Percentiles rank a stretch among this genome's conserved stretches.
Conservation (phyloP, 2,888 invertebrate species). For the Eutolmus rufibarbis region DNA sequence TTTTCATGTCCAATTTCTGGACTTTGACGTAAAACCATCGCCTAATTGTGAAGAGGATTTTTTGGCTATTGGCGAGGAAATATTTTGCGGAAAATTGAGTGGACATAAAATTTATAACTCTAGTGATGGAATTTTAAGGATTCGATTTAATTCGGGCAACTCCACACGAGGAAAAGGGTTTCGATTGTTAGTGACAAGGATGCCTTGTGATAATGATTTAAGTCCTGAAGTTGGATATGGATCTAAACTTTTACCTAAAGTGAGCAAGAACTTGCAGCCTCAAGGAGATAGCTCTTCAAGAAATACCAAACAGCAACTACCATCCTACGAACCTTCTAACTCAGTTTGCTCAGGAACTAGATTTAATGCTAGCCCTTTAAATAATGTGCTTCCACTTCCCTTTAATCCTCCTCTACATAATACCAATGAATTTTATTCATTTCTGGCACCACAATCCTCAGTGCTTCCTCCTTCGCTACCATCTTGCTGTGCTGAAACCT, state of each 20-base stretch:
- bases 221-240: not conserved
- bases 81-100: constrained; percentile 65
- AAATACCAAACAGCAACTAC: not conserved
- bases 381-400: not conserved
- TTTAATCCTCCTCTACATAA: not conserved
- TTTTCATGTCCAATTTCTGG: constrained; percentile 67
- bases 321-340: not conserved
- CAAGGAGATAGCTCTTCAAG: constrained; percentile 5
- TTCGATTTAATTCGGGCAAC: constrained; percentile 63
- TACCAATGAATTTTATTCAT: not conserved
- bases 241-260: not conserved
- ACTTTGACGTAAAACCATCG: constrained; percentile 65
- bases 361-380: not conserved
- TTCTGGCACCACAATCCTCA: constrained; percentile 35
- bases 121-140: constrained; percentile 62
- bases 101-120: constrained; percentile 56
- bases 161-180: constrained; percentile 61
- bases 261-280: constrained; percentile 41
- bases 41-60: constrained; percentile 65
- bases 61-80: constrained; percentile 61
- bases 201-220: constrained; percentile 56
- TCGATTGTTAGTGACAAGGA: constrained; percentile 64
- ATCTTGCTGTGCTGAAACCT: constrained; percentile 62
- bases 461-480: constrained; percentile 48
- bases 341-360: not conserved